Conservation (phyloP, 2,888 invertebrate species). For the Machimus atricapillus region DNA sequence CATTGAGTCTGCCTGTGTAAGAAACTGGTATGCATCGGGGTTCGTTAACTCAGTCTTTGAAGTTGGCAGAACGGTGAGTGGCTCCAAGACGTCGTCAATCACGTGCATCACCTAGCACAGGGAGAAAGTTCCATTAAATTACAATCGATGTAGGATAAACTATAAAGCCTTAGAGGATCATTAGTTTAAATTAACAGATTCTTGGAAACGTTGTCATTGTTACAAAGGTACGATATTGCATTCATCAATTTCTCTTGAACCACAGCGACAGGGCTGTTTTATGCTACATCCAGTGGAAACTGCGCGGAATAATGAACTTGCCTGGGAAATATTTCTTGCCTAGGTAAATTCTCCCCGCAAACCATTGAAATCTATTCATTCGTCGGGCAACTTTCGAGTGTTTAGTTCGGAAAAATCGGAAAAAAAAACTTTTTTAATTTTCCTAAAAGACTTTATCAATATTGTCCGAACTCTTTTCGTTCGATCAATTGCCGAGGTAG, state of each 20-base stretch:
- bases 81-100: constrained; percentile 85
- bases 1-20: constrained; percentile 78
- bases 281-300: not conserved
- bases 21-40: constrained; percentile 81
- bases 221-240: not conserved
- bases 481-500: not conserved
- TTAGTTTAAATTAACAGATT: not conserved
- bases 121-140: constrained; percentile 22
- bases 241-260: not conserved
- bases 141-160: not conserved
- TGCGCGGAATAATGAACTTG: not conserved
- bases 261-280: not conserved
- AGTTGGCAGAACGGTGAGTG: constrained; percentile 71
- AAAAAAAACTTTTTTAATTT: not conserved
- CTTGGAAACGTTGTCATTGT: not conserved
- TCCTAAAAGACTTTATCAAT: not conserved
- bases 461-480: not conserved
- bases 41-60: constrained; percentile 74
- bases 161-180: not conserved
- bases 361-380: not conserved
- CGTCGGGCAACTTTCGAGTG: not conserved
- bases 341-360: not conserved
- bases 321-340: not conserved
- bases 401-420: not conserved
- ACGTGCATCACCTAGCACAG: constrained; percentile 78